Conservation (phyloP, 2,113 vertebrate genomes). For the Phalacrocorax aristotelis region DNA sequence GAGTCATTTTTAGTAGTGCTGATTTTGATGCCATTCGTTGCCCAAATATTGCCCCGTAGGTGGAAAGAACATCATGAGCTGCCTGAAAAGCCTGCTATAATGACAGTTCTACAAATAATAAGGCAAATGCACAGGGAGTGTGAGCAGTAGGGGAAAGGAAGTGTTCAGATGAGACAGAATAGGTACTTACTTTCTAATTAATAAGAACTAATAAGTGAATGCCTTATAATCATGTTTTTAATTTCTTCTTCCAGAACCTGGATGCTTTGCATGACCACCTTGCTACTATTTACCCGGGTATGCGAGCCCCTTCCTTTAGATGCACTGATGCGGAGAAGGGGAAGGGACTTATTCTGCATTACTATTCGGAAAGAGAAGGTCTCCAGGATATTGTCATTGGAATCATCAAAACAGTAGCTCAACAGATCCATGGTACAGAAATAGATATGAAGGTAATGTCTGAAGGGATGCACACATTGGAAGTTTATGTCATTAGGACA, state of each 20-base stretch:
- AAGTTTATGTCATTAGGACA: background rate
- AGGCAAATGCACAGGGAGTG: background rate
- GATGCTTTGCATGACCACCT: slow-evolving; percentile 97
- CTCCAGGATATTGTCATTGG: slow-evolving; percentile 99
- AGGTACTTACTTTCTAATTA: background rate
- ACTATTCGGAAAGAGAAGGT: slow-evolving; percentile 97
- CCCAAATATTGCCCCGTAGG: background rate
- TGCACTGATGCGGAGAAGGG: slow-evolving; percentile 96
- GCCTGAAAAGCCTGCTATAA: background rate
- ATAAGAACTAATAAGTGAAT: background rate
- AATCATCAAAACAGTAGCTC: slow-evolving; percentile 98
- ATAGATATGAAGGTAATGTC: slow-evolving; percentile 96
- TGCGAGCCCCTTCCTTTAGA: slow-evolving; percentile 96
- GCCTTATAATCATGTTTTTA: background rate
- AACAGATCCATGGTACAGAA: slow-evolving; percentile 97
- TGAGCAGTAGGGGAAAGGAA: background rate
- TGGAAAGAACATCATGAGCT: background rate
- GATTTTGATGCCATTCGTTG: background rate
- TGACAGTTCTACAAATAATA: background rate
- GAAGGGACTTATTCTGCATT: slow-evolving; percentile 95
- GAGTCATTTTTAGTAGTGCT: background rate
- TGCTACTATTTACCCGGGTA: slow-evolving; percentile 97
- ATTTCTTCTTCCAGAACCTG: slow-evolving; percentile 82
- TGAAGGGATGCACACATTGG: background rate
- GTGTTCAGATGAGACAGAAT: background rate